Percentiles rank a stretch among this genome's conserved stretches.
Evolutionary conservation across 2,113 vertebrate species (phyloP).

Genomic region (Recurvirostra avosetta): DNA sequence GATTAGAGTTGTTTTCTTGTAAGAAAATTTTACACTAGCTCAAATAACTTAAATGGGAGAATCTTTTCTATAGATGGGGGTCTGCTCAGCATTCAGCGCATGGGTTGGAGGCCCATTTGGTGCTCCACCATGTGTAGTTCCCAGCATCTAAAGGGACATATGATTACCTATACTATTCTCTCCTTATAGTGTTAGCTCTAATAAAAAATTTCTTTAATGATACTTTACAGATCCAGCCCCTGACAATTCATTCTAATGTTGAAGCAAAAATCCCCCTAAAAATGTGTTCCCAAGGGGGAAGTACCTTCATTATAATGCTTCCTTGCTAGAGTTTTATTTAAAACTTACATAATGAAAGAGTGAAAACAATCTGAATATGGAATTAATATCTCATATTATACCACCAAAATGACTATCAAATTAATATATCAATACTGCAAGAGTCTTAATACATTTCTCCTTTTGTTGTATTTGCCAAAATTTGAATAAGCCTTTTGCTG

Average conservation of each 20-base stretch:
- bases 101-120: not conserved
- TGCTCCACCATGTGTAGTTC: not conserved
- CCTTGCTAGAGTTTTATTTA: not conserved
- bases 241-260: not conserved
- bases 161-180: not conserved
- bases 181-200: not conserved
- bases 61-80: not conserved
- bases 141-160: not conserved
- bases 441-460: not conserved
- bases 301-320: not conserved
- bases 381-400: not conserved
- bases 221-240: not conserved
- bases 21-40: not conserved
- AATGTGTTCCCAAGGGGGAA: not conserved
- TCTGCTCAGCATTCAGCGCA: not conserved
- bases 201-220: not conserved
- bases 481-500: not conserved
- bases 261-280: not conserved
- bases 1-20: not conserved
- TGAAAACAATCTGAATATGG: not conserved
- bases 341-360: not conserved
- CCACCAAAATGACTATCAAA: not conserved
- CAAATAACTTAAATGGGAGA: not conserved
- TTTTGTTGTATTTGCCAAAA: not conserved
- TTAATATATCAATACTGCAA: not conserved